Evolutionary conservation across 1,140 invertebrate genomes (phyloP).

Genomic region (Pinna nobilis): DNA sequence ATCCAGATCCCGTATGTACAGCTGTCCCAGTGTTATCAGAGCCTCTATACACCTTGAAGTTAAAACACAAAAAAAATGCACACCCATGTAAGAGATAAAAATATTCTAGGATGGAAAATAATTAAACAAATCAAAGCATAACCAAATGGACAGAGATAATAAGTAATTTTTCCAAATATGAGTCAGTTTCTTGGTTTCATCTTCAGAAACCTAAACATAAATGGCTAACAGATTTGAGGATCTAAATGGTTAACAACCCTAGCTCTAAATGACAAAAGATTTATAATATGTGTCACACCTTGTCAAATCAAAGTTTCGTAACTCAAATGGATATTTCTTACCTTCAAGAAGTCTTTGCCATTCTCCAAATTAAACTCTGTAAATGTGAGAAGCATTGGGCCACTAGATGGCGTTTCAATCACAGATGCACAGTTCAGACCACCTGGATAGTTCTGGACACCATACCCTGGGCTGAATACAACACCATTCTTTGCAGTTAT

Average conservation of each 20-base stretch:
- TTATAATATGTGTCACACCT: no score
- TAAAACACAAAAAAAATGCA: not conserved
- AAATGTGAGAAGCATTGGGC: slow-evolving; percentile 37
- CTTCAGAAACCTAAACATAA: no score
- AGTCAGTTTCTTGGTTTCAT: no score
- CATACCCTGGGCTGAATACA: slow-evolving; percentile 45
- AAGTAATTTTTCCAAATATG: no score
- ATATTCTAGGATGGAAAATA: not conserved
- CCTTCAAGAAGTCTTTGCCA: slow-evolving; percentile 42
- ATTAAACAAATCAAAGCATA: no score
- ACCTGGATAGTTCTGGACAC: slow-evolving; percentile 32
- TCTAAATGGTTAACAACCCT: no score
- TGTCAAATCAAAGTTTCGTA: not conserved
- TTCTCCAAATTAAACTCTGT: slow-evolving; percentile 32
- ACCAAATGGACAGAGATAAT: no score
- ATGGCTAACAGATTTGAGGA: no score
- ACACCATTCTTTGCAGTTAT: slow-evolving; percentile 18
- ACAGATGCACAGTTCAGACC: slow-evolving; percentile 38
- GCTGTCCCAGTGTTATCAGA: slow-evolving; percentile 13
- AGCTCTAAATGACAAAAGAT: no score
- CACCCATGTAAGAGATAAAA: not conserved
- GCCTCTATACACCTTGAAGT: slow-evolving; percentile 31
- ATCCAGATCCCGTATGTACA: slow-evolving; percentile 41
- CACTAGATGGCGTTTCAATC: slow-evolving; percentile 8
- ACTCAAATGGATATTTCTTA: not conserved